phyloP scores from a whole-genome alignment of 2,797 vertebrate species.

The Carduelis carduelis region DNA sequence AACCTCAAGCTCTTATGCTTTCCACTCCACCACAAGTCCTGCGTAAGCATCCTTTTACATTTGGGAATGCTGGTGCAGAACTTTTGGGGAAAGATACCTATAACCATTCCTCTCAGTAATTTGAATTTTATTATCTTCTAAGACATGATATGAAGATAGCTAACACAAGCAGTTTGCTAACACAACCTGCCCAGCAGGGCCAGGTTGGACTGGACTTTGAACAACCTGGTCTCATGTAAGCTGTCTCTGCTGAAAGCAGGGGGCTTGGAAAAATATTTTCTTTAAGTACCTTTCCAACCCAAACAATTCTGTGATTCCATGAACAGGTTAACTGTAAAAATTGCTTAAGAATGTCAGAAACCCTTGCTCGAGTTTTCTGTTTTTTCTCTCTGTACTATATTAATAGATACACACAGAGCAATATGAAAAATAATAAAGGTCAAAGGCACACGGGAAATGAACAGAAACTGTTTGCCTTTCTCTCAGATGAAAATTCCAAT shows the following conservation, averaged over 20 bases:
- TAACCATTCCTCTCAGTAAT: background rate
- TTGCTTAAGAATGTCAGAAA: background rate
- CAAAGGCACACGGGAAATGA: background rate
- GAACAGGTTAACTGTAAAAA: background rate
- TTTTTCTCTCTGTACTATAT: background rate
- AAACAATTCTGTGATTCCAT: background rate
- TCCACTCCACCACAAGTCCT: background rate
- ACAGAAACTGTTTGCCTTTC: background rate
- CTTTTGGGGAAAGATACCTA: background rate
- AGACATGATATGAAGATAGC: too few species aligned
- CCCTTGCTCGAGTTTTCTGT: background rate
- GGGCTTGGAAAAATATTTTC: background rate
- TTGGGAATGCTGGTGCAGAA: background rate
- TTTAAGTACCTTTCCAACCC: background rate
- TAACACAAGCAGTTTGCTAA: background rate
- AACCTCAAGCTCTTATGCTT: background rate
- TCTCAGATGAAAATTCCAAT: background rate
- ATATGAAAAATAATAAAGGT: slow-evolving; percentile 6
- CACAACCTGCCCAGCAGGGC: background rate
- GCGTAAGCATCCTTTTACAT: background rate
- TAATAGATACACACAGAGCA: background rate
- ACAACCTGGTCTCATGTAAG: background rate
- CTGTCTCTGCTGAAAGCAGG: background rate
- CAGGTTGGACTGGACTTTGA: background rate
- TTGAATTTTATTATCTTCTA: background rate